phyloP scores from a whole-genome alignment of 1,140 invertebrate species.

The Caerostris extrusa region DNA sequence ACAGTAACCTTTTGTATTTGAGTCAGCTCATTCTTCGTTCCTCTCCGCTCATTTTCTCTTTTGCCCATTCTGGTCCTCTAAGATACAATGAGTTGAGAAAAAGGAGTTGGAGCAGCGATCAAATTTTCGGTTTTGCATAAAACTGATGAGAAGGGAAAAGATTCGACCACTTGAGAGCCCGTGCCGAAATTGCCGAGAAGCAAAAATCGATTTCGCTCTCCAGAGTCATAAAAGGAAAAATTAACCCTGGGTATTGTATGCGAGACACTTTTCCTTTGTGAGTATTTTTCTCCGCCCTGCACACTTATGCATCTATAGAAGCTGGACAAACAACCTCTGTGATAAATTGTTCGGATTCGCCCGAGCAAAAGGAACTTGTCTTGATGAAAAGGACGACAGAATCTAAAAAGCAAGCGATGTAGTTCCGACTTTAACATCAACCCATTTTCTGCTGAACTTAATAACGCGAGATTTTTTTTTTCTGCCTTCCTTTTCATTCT shows the following conservation, averaged over 20 bases:
- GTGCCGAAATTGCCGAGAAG: slow-evolving; percentile 23
- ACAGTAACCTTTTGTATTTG: slow-evolving; percentile 18
- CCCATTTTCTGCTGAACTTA: slow-evolving; percentile 44
- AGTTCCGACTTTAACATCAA: slow-evolving; percentile 36
- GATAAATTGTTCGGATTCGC: slow-evolving; percentile 35
- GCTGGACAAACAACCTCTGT: slow-evolving; percentile 40
- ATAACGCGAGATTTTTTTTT: slow-evolving; percentile 14
- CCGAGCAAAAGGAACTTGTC: slow-evolving; percentile 5
- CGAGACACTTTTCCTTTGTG: slow-evolving; percentile 36
- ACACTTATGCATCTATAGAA: slow-evolving; percentile 16
- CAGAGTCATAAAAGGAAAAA: slow-evolving; percentile 52
- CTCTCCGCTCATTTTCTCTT: slow-evolving; percentile 4
- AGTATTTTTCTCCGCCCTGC: slow-evolving; percentile 23
- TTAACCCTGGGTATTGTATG: slow-evolving; percentile 31
- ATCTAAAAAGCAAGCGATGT: slow-evolving; percentile 38
- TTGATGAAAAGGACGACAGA: slow-evolving; percentile 7
- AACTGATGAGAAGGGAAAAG: slow-evolving; percentile 9
- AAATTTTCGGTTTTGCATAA: slow-evolving; percentile 51
- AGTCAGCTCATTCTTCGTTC: slow-evolving; percentile 24
- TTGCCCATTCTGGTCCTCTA: neutral
- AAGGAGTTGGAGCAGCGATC: neutral
- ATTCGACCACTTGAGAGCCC: slow-evolving; percentile 17
- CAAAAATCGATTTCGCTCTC: slow-evolving; percentile 30
- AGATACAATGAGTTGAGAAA: slow-evolving; percentile 27
- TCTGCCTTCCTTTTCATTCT: neutral